Conservation (phyloP, 2,113 vertebrate genomes). For the Salvelinus namaycush region DNA sequence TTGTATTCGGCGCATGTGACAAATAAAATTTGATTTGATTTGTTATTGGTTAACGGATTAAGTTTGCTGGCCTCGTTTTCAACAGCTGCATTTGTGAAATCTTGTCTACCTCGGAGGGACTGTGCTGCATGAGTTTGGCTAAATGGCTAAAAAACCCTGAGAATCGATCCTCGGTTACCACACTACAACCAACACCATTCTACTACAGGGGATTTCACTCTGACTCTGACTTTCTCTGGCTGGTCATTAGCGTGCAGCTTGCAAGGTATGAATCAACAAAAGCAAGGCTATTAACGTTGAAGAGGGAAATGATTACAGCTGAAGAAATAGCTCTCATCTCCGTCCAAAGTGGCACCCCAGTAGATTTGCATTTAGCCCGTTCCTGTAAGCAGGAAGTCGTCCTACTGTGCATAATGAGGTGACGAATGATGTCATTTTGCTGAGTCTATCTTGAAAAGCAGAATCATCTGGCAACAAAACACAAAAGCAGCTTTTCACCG, state of each 20-base stretch:
- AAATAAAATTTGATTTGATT: too few species aligned
- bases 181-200: neutral
- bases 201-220: neutral
- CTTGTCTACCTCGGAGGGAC: neutral
- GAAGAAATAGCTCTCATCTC: constrained; percentile 1
- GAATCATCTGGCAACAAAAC: too few species aligned
- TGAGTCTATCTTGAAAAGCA: too few species aligned
- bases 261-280: constrained; percentile 41
- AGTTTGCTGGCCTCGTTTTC: neutral
- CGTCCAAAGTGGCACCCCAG: too few species aligned
- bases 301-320: constrained; percentile 50
- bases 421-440: too few species aligned
- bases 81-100: constrained; percentile 2
- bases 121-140: neutral
- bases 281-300: constrained; percentile 30
- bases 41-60: neutral
- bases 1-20: too few species aligned
- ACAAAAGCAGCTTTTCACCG: too few species aligned
- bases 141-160: neutral
- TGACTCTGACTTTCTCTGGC: neutral
- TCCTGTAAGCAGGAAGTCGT: too few species aligned
- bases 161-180: too few species aligned
- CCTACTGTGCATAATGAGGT: too few species aligned
- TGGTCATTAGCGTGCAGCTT: constrained; percentile 25
- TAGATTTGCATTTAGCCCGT: neutral